Evolutionary conservation across 2,797 vertebrate genomes (phyloP).

Genomic region (Xenops minutus): DNA sequence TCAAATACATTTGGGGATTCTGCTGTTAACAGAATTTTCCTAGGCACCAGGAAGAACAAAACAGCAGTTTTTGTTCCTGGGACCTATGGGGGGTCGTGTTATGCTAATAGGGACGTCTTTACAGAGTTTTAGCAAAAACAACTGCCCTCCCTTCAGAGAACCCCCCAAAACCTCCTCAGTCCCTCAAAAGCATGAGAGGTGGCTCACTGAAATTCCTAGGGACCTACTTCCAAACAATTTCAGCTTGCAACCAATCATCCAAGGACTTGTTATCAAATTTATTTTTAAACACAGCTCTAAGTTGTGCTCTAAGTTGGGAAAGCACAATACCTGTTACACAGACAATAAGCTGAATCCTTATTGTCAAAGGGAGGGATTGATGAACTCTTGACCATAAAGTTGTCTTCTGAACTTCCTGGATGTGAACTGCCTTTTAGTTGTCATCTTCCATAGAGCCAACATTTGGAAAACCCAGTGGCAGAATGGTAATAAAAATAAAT

Average conservation of each 20-base stretch:
- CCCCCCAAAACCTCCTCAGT: neutral
- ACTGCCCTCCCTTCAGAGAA: neutral
- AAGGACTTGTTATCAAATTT: neutral
- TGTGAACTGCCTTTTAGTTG: neutral
- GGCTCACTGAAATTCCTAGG: neutral
- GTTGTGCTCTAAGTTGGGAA: neutral
- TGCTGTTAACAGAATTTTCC: neutral
- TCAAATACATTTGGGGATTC: neutral
- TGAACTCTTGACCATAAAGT: neutral
- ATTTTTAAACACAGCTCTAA: neutral
- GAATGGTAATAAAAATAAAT: neutral
- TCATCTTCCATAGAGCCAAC: neutral
- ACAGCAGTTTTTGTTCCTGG: neutral
- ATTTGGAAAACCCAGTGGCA: neutral
- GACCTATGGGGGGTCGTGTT: neutral
- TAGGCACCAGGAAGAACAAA: neutral
- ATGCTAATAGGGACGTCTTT: neutral
- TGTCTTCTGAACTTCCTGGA: neutral
- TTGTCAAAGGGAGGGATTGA: neutral
- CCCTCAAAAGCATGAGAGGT: neutral
- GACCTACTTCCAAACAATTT: neutral
- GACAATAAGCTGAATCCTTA: neutral
- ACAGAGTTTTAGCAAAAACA: neutral
- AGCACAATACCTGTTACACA: neutral
- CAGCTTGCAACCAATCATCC: neutral